phyloP scores from a whole-genome alignment of 2,797 vertebrate genomes.

The Champsocephalus esox region DNA sequence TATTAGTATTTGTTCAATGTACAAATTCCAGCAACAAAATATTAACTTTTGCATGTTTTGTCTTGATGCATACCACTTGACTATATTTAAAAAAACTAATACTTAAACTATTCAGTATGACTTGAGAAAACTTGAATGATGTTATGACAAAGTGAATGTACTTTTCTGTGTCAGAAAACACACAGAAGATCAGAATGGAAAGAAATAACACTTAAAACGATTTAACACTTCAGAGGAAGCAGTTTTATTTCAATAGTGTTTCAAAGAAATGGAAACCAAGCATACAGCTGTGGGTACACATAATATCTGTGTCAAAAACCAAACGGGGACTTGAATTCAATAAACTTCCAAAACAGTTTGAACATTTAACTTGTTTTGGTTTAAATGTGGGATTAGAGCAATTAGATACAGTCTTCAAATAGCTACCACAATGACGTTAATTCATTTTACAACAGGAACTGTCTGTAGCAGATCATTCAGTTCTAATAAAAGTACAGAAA shows the following conservation, averaged over 20 bases:
- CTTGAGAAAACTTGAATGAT: constrained; percentile 38
- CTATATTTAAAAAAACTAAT: background rate
- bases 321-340: constrained; percentile 47
- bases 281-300: constrained; percentile 48
- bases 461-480: constrained; percentile 40
- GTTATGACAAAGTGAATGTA: constrained; percentile 69
- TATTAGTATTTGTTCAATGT: constrained; percentile 21
- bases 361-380: constrained; percentile 25
- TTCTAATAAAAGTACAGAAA: constrained; percentile 57
- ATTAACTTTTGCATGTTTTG: constrained; percentile 59
- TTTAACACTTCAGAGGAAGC: constrained; percentile 52
- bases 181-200: constrained; percentile 33
- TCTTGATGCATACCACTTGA: constrained; percentile 25
- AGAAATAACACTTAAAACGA: constrained; percentile 43
- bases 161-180: constrained; percentile 42
- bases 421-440: constrained; percentile 53
- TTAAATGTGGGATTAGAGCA: constrained; percentile 28
- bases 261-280: constrained; percentile 65
- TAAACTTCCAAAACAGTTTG: constrained; percentile 48
- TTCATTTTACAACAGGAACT: constrained; percentile 61
- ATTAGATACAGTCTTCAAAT: constrained; percentile 51
- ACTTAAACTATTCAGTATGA: constrained; percentile 26
- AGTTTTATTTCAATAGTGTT: constrained; percentile 70
- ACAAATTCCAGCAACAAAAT: constrained; percentile 11
- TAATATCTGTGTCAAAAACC: constrained; percentile 43